A percentile compares a stretch with the other conserved stretches of the same genome.
These are phyloP conservation scores for Leucophora obtusa DNA, from an alignment of 2,888 invertebrate species.

Conservation along the genomic window DNA sequence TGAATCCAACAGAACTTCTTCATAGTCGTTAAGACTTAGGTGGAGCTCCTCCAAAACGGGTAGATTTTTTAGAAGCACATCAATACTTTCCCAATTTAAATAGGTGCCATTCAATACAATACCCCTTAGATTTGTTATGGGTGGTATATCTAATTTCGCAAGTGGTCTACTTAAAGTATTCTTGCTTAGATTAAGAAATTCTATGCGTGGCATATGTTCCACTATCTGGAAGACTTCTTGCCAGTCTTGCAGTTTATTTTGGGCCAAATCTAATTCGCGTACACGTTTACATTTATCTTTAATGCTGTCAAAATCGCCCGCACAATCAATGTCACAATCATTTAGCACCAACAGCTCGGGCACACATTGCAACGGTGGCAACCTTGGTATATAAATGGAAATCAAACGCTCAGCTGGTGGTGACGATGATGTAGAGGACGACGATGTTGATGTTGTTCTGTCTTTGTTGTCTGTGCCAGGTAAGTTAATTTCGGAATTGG, in stretches of 20 bases:
- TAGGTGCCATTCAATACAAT: conserved; percentile 93
- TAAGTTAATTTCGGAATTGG: conserved; percentile 79
- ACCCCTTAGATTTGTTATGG: conserved; percentile 83
- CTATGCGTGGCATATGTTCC: conserved; percentile 91
- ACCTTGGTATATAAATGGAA: conserved; percentile 91
- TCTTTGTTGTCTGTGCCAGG: conserved; percentile 51
- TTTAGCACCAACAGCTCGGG: conserved; percentile 92
- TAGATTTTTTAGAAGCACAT: conserved; percentile 86
- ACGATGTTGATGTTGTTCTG: conserved; percentile 74
- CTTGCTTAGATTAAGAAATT: conserved; percentile 95
- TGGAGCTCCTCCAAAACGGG: conserved; percentile 93
- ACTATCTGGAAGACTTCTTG: conserved; percentile 93
- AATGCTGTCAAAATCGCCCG: conserved; percentile 89
- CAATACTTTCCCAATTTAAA: conserved; percentile 90
- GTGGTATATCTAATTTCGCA: conserved; percentile 77
- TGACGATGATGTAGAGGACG: conserved; percentile 18
- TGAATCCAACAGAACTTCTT: conserved; percentile 84
- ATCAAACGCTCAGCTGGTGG: conserved; percentile 79
- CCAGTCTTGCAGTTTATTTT: conserved; percentile 94
- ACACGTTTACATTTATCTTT: conserved; percentile 92
- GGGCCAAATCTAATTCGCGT: conserved; percentile 95
- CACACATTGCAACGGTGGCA: conserved; percentile 86
- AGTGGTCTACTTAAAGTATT: conserved; percentile 88
- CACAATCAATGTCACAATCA: conserved; percentile 93
- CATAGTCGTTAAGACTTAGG: conserved; percentile 93